A percentile compares a stretch with the other conserved stretches of the same genome.
Evolutionary conservation across 1,140 invertebrate species (phyloP).

Genomic region (Pectinophora gossypiella): DNA sequence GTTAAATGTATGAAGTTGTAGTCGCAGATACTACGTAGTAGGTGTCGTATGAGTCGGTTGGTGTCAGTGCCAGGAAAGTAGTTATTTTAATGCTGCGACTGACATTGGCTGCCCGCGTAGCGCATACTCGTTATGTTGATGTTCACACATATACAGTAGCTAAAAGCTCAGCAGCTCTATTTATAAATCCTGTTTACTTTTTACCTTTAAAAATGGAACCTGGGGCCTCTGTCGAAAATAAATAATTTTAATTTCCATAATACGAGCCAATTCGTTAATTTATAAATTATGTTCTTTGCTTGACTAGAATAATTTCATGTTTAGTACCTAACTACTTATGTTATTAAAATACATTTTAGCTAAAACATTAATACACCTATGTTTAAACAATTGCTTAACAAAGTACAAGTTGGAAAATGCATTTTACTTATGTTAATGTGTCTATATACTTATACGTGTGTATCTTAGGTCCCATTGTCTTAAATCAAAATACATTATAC

Average conservation of each 20-base stretch:
- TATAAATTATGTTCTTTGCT: too few species aligned
- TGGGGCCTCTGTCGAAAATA: slow-evolving; percentile 68
- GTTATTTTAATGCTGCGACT: slow-evolving; percentile 45
- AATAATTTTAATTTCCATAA: slow-evolving; percentile 25
- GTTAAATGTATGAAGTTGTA: slow-evolving; percentile 27
- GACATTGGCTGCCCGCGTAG: slow-evolving; percentile 43
- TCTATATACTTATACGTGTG: too few species aligned
- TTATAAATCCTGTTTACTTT: slow-evolving; percentile 34
- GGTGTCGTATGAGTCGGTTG: slow-evolving; percentile 28
- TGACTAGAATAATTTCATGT: too few species aligned
- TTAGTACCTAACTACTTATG: too few species aligned
- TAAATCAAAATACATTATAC: too few species aligned
- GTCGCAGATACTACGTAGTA: slow-evolving; percentile 17
- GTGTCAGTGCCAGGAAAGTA: slow-evolving; percentile 34
- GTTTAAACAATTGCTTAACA: too few species aligned
- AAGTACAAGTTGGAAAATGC: too few species aligned
- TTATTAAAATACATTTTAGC: too few species aligned
- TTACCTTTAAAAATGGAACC: slow-evolving; percentile 67
- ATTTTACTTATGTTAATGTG: too few species aligned
- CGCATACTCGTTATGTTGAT: slow-evolving; percentile 30
- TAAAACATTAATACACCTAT: too few species aligned
- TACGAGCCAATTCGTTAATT: not conserved
- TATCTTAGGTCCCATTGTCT: too few species aligned
- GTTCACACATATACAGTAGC: slow-evolving; percentile 25
- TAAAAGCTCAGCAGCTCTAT: slow-evolving; percentile 46